Evolutionary conservation across 2,888 invertebrate species (phyloP).

Genomic region (Mallateleia sp.): DNA sequence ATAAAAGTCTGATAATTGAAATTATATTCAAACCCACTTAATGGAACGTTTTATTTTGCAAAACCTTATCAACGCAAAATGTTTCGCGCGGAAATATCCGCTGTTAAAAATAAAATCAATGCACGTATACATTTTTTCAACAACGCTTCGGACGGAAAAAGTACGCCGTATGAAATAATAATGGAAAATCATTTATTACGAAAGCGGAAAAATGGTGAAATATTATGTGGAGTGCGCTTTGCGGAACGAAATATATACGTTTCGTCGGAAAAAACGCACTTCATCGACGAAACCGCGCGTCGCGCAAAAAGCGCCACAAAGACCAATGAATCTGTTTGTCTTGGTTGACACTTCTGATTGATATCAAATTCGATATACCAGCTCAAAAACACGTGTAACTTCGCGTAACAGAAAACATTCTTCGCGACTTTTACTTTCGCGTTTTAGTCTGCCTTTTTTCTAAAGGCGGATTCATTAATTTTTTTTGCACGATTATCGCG

Average conservation of each 20-base stretch:
- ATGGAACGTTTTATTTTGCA: no score
- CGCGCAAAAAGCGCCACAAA: conserved; percentile 38
- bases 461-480: no score
- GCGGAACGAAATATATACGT: conserved; percentile 37
- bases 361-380: conserved; percentile 59
- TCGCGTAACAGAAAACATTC: conserved; percentile 14
- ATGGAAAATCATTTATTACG: conserved; percentile 60
- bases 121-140: conserved; percentile 11
- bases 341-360: conserved; percentile 64
- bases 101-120: conserved; percentile 12
- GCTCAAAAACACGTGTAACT: conserved; percentile 45
- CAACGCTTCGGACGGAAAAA: conserved; percentile 3
- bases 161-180: conserved; percentile 35
- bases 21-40: no score
- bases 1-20: no score
- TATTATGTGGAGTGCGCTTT: conserved; percentile 40
- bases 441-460: no score
- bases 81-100: neutral
- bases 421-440: no score
- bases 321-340: conserved; percentile 59
- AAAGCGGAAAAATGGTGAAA: conserved; percentile 56
- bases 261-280: conserved; percentile 37
- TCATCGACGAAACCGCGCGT: conserved; percentile 45
- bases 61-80: no score
- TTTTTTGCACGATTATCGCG: no score